phyloP scores from a whole-genome alignment of 2,113 vertebrate species.

The Limnothrissa miodon region DNA sequence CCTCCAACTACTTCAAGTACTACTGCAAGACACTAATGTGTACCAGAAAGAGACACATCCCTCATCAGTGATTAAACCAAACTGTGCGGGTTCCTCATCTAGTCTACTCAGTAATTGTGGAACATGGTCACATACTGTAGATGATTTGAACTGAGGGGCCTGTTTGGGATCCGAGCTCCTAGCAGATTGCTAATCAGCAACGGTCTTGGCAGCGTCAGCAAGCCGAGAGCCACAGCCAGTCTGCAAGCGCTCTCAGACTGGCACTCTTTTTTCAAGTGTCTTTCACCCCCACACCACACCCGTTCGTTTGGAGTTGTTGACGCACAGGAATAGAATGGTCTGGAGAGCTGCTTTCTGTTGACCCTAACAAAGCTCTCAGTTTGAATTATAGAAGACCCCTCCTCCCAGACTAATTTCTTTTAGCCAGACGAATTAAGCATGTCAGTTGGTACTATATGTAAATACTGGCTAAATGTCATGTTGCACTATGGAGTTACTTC shows the following conservation, averaged over 20 bases:
- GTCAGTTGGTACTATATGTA: background rate
- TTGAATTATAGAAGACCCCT: too few species aligned
- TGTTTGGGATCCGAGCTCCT: background rate
- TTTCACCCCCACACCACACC: slow-evolving; percentile 61
- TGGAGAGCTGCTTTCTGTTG: slow-evolving; percentile 34
- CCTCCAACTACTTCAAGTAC: too few species aligned
- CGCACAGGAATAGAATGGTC: slow-evolving; percentile 66
- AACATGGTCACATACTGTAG: background rate
- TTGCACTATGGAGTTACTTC: background rate
- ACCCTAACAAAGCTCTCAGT: background rate
- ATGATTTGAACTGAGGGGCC: background rate
- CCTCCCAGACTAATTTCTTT: background rate
- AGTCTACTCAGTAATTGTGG: background rate
- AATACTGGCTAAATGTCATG: background rate
- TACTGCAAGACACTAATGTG: background rate
- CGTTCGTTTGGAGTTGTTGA: slow-evolving; percentile 34
- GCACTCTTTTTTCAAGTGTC: slow-evolving; percentile 54
- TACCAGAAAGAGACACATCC: background rate
- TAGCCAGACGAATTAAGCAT: background rate
- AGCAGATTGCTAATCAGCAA: slow-evolving; percentile 1
- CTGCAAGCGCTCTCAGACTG: background rate
- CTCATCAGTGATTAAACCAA: background rate
- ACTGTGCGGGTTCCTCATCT: background rate
- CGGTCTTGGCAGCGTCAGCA: background rate
- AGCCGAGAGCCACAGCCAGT: slow-evolving; percentile 42